A percentile compares a stretch with the other conserved stretches of the same genome.
phyloP scores from a whole-genome alignment of 2,888 invertebrate genomes.

The Melanchra persicariae region DNA sequence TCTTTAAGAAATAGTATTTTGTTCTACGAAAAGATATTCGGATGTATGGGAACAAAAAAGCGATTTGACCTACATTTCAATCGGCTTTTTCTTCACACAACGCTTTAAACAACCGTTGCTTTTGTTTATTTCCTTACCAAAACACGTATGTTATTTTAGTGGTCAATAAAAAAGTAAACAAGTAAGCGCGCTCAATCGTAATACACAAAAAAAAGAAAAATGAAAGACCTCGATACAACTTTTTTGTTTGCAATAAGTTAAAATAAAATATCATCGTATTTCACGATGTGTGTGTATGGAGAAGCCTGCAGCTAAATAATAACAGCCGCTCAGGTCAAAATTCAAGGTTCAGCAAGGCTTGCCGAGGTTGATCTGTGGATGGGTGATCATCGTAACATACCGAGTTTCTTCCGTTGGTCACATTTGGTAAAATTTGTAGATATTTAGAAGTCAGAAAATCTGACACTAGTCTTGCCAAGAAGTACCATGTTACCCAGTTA shows the following conservation, averaged over 20 bases:
- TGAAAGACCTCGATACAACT: neutral
- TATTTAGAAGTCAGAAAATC: no score
- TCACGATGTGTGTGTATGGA: no score
- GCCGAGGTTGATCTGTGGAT: no score
- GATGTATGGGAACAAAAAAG: neutral
- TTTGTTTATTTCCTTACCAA: neutral
- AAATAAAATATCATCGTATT: slow-evolving; percentile 6
- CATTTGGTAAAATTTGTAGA: no score
- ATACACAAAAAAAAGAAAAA: neutral
- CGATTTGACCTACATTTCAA: neutral
- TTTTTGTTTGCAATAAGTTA: neutral
- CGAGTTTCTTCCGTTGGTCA: no score
- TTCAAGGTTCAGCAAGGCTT: no score
- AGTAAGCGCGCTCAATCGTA: neutral
- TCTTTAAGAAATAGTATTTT: neutral
- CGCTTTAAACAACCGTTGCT: neutral
- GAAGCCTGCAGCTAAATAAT: no score
- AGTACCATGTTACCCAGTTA: no score
- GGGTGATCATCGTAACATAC: no score
- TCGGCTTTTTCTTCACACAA: neutral
- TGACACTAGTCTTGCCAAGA: no score
- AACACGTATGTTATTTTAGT: neutral
- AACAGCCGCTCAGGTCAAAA: no score
- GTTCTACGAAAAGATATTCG: neutral
- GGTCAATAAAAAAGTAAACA: neutral